Evolutionary conservation across 2,888 invertebrate genomes (phyloP).

Genomic region (Dryobota labecula): DNA sequence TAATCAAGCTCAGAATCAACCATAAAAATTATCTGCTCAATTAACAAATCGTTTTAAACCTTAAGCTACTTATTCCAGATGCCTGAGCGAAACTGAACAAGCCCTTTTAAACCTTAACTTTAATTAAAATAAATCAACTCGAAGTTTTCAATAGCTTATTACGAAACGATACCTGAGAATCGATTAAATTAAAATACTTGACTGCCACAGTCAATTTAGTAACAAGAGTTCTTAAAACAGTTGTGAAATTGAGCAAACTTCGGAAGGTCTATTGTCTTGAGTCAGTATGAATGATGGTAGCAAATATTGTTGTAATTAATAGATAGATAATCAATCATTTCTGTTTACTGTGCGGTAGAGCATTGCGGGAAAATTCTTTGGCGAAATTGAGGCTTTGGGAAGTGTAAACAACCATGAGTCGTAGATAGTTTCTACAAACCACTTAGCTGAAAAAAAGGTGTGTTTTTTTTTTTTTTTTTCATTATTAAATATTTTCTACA

Average conservation of each 20-base stretch:
- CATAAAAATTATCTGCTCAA: not conserved
- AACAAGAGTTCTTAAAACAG: conserved; percentile 50
- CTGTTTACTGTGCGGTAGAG: conserved; percentile 67
- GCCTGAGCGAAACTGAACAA: conserved; percentile 7
- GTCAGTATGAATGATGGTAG: conserved; percentile 70
- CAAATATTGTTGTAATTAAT: conserved; percentile 83
- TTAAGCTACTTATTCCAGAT: conserved; percentile 9
- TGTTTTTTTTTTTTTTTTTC: not conserved
- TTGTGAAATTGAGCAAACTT: conserved; percentile 60
- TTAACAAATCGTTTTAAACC: not conserved
- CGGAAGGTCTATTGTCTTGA: conserved; percentile 68
- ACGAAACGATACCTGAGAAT: conserved; percentile 55
- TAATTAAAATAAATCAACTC: conserved; percentile 49
- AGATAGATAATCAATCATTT: conserved; percentile 81
- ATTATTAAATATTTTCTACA: not conserved
- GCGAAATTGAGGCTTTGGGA: conserved; percentile 32
- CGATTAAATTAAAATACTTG: conserved; percentile 81
- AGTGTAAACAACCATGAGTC: conserved; percentile 38
- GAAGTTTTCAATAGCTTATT: conserved; percentile 45
- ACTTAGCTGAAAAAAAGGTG: conserved; percentile 7
- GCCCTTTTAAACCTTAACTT: conserved; percentile 16
- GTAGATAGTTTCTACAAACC: conserved; percentile 24
- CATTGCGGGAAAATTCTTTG: conserved; percentile 39
- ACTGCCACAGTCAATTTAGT: conserved; percentile 62
- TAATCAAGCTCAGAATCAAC: not conserved